A percentile compares a stretch with the other conserved stretches of the same genome.
Conservation (phyloP, 2,797 vertebrate genomes). For the Gila robusta region DNA sequence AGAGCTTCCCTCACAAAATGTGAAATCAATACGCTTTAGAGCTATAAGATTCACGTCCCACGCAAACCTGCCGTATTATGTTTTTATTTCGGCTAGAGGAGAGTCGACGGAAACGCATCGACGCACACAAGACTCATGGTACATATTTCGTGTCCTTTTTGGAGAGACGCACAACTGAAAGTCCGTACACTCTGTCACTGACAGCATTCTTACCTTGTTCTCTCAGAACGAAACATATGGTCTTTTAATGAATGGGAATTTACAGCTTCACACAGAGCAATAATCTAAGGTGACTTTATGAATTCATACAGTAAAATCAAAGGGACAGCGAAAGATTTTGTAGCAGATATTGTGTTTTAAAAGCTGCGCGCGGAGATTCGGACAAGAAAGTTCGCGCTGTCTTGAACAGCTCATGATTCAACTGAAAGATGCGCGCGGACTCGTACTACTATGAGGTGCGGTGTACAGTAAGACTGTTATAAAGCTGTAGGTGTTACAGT, state of each 20-base stretch:
- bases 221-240: background rate
- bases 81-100: background rate
- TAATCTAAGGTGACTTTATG: background rate
- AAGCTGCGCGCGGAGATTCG: background rate
- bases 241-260: background rate
- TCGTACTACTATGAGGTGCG: background rate
- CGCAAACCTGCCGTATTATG: background rate
- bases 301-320: background rate
- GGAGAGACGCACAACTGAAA: background rate
- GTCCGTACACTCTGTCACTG: background rate
- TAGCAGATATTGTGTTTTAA: background rate
- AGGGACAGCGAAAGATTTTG: background rate
- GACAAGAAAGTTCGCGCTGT: conserved; percentile 32
- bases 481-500: background rate
- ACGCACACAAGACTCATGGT: conserved; percentile 17
- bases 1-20: background rate
- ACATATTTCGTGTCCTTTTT: conserved; percentile 4
- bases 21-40: background rate
- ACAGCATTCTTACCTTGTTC: background rate
- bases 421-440: conserved; percentile 8
- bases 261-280: background rate
- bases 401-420: background rate
- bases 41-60: conserved; percentile 12
- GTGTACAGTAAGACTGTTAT: conserved; percentile 4
- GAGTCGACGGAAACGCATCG: conserved; percentile 3